Base-by-base conservation (phyloP, 1,140 invertebrate species). In the Lucilia cuprina region DNA sequence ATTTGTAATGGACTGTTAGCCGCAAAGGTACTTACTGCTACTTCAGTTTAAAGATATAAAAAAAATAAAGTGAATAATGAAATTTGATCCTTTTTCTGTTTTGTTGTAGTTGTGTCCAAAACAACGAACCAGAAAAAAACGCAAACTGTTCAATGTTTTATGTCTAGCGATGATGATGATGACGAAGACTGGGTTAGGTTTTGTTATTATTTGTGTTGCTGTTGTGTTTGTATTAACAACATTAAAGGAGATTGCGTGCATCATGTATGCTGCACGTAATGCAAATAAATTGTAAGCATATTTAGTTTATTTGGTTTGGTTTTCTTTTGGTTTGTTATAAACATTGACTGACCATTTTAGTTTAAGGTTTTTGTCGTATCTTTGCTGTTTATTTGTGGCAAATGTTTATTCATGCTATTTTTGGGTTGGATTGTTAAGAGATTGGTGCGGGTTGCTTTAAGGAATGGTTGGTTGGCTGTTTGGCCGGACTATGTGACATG, bases 241-340 rank as follows among this genome's bases (percentile, higher is more conserved):
- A 70, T 70, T 70, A 70, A 70, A 70, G 65, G 19, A 21, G 77
- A 80, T 80, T 80, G 77, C 77, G 77, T 80, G 77, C 77, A 80
- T 80, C 77, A 50, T 50, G 41, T 13, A 50, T 80, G 77, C 41
- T 49, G 77, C 77, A 80, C 77, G 77, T 80, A 80, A 80, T 80
- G 77, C 77, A 80, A 80, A 80, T 80, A 80, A 80, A 80, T 80
- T 80, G 77, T 80, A 80, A 49, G 77, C 77, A 80, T 80, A 80
- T 80, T 80, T 80, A 80, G 47, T 35, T 77, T 34, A 77, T 35
- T 47, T 78, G 12, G 75, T 78, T 47, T 14, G 17, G 34, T n/a
- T 47, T 41, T 41, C 19, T 78, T 19, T 47, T 78, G 35, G 47
- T 78, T 47, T n/a, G 75, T 78, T 41, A 35, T 25, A 80, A 80